Evolutionary conservation across 2,888 invertebrate species (phyloP).

Genomic region (Zygogramma bicolorata): DNA sequence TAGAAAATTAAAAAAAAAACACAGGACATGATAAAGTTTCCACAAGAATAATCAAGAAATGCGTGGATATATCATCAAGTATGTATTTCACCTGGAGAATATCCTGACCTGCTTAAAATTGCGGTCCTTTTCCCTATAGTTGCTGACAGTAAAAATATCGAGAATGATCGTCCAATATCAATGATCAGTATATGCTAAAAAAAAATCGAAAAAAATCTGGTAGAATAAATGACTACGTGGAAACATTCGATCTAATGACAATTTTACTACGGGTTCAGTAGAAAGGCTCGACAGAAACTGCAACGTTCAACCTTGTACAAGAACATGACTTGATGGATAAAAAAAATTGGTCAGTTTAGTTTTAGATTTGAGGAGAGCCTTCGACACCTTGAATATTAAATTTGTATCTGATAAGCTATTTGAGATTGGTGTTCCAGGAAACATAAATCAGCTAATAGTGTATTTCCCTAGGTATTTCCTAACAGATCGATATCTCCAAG

Average conservation of each 20-base stretch:
- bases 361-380: too few species aligned
- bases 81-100: slow-evolving; percentile 6
- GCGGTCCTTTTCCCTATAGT: slow-evolving; percentile 1
- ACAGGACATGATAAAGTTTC: slow-evolving; percentile 11
- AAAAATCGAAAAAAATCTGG: neutral
- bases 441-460: too few species aligned
- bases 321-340: too few species aligned
- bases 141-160: slow-evolving; percentile 4
- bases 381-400: too few species aligned
- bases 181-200: too few species aligned
- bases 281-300: neutral
- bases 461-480: too few species aligned
- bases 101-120: neutral
- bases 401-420: too few species aligned
- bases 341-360: too few species aligned
- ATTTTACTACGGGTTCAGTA: neutral
- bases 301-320: neutral
- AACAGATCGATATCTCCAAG: too few species aligned
- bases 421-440: too few species aligned
- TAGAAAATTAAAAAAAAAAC: too few species aligned
- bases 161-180: slow-evolving; percentile 7
- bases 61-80: slow-evolving; percentile 4
- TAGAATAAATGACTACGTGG: slow-evolving; percentile 3
- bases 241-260: too few species aligned
- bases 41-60: neutral